Base-by-base conservation (phyloP, 2,113 vertebrate genomes). In the Sprattus sprattus region DNA sequence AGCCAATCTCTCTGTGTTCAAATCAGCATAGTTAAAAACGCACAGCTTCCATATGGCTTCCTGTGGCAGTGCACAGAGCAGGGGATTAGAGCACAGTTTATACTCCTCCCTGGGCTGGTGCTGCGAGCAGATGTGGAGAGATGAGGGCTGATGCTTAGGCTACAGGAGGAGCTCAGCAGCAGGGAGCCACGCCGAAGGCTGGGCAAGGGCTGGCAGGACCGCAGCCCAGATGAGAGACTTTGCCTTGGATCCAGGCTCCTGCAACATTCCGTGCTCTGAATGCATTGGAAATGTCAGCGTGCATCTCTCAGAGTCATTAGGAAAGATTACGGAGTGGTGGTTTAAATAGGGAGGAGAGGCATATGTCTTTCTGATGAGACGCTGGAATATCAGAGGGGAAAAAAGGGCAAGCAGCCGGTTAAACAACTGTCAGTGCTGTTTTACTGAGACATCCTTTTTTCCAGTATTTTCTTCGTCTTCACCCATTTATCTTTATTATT, bases 231-330 rank as follows among this genome's bases (percentile, higher is more conserved):
- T 60, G 6, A 20, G 6, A 75, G 47, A 25, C 46, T 71, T 22
- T 32, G 45, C 44, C 81, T 82, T 32, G 57, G 67, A 86, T 82
- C 67, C 67, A 16, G 22, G 32, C 18, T 81, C 32, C 82, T 84
- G 84, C 75, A 82, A 71, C 81, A 81, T 71, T 86, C 46, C 49
- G 47, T 71, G 80, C 60, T 82, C 81, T 10, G 83, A 83, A 83
- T 83, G 78, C 32, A 84, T 46, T 57, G 75, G 75, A 67, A 83
- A 84, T 83, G 84, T 64, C 81, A 82, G 25, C 28, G 78, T 64
- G 18, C 13, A 32, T 25, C 64, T 81, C n/a, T 22, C 81, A 45
- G 78, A 47, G 64, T 60, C 54, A 60, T 22, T 46, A 6, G 25
- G 49, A 32, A 82, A 60, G 32, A 10, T 15, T 4, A 32, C 25